Evolutionary conservation across 2,113 vertebrate genomes (phyloP).

Genomic region (Chrysemys picta): DNA sequence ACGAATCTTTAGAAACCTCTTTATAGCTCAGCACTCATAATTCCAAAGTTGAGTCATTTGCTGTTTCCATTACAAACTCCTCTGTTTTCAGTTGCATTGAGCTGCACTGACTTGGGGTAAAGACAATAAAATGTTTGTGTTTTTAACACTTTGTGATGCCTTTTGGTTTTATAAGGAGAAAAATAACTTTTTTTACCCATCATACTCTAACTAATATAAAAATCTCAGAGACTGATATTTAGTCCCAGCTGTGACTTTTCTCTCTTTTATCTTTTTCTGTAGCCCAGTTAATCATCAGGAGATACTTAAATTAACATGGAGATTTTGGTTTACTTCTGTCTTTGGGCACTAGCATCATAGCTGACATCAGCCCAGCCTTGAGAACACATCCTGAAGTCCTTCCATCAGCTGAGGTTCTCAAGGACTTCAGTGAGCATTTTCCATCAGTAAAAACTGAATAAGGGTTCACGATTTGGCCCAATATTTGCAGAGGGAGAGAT

Average conservation of each 20-base stretch:
- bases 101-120: neutral
- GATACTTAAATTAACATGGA: neutral
- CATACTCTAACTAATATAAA: neutral
- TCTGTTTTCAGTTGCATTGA: neutral
- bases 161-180: neutral
- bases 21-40: conserved; percentile 46
- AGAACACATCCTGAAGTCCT: neutral
- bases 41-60: neutral
- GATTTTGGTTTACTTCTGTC: neutral
- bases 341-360: neutral
- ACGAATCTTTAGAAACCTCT: conserved; percentile 65
- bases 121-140: fast-evolving
- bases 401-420: neutral
- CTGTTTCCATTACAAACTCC: neutral
- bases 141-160: neutral
- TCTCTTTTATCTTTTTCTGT: fast-evolving
- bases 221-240: neutral
- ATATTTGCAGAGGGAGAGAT: neutral
- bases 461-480: neutral
- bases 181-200: neutral
- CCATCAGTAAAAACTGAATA: neutral
- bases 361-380: neutral
- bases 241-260: neutral
- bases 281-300: neutral
- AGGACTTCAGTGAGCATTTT: neutral